These are phyloP conservation scores for Beroe ovata DNA, from an alignment of 37 sponge, comb jelly and placozoan species.

Conservation along the genomic window DNA sequence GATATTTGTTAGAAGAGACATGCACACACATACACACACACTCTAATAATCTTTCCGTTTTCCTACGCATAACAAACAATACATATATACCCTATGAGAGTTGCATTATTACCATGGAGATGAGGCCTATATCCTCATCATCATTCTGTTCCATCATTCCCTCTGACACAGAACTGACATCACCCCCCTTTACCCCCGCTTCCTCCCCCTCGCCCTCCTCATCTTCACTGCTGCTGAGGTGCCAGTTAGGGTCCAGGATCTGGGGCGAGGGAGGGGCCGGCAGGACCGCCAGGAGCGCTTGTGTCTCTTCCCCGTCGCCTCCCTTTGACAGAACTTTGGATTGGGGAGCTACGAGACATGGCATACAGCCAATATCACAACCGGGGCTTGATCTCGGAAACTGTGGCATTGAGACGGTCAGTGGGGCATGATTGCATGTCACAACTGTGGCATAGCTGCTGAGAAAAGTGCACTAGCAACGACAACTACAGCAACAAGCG, in stretches of 20 bases:
- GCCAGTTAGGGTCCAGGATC: constrained; percentile 57
- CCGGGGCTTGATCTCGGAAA: constrained; percentile 53
- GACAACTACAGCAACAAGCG: too few species aligned
- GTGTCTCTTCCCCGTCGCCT: constrained; percentile 17
- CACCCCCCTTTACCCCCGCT: neutral
- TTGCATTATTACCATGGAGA: constrained; percentile 47
- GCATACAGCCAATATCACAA: constrained; percentile 51
- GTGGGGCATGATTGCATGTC: too few species aligned
- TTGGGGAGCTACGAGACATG: constrained; percentile 51
- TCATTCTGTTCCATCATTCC: neutral
- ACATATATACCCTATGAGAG: too few species aligned
- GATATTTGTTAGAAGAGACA: too few species aligned
- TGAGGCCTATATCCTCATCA: constrained; percentile 28
- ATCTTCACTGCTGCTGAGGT: constrained; percentile 33
- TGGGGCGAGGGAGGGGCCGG: neutral
- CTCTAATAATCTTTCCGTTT: too few species aligned
- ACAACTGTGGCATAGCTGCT: too few species aligned
- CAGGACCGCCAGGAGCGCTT: constrained; percentile 12
- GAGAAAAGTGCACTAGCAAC: too few species aligned
- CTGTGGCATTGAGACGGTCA: too few species aligned
- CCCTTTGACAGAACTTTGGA: constrained; percentile 26
- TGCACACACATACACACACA: too few species aligned
- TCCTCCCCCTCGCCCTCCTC: constrained; percentile 12
- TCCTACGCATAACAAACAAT: too few species aligned
- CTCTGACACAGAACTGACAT: neutral